These are phyloP conservation scores for Nothoprocta perdicaria DNA, from an alignment of 2,113 vertebrate genomes.

Conservation along the genomic window DNA sequence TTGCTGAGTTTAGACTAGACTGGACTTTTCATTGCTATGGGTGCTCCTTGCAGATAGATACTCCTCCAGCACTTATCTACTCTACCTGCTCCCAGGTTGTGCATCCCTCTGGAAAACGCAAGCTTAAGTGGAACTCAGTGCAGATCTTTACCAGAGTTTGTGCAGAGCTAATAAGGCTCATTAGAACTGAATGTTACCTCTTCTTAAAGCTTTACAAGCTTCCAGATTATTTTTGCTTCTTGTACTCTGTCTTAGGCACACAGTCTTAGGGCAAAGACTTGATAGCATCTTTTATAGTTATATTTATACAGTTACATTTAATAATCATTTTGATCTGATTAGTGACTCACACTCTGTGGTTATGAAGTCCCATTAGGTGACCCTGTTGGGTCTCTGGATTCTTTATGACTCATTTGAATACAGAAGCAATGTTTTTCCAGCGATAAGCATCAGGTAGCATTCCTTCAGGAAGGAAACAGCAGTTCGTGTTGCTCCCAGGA, in stretches of 20 bases:
- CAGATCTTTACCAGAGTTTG: neutral
- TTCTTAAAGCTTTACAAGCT: neutral
- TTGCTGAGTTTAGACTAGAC: neutral
- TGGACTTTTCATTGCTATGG: neutral
- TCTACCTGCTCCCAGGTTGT: neutral
- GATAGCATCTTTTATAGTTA: neutral
- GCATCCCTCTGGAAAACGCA: neutral
- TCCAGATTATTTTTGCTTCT: neutral
- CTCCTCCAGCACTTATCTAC: rapidly evolving
- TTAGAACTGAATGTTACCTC: neutral
- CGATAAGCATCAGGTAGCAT: neutral
- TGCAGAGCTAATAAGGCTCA: neutral
- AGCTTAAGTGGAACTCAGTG: neutral
- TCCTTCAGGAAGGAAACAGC: neutral
- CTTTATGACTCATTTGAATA: rapidly evolving
- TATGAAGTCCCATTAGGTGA: neutral
- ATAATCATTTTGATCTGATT: neutral
- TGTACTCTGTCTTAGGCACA: neutral
- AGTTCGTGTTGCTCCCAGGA: neutral
- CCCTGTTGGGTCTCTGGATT: neutral
- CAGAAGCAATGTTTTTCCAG: neutral
- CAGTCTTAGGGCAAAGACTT: neutral
- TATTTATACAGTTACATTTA: neutral
- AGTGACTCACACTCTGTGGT: neutral
- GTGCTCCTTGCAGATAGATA: neutral